Conservation (phyloP, 2,797 vertebrate species). For the Syndactyla subalaris region DNA sequence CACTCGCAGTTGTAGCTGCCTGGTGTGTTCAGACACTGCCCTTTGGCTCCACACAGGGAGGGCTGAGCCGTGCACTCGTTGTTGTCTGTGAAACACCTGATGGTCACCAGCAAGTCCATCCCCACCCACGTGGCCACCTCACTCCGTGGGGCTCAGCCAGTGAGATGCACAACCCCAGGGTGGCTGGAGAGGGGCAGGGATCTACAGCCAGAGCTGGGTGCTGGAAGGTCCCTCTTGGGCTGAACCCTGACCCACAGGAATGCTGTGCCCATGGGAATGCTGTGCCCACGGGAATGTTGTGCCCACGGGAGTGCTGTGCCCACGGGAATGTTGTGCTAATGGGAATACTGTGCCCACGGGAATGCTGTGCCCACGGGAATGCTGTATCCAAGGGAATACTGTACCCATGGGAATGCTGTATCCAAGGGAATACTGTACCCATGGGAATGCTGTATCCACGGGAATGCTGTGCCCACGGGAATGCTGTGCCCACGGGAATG, state of each 20-base stretch:
- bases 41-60: conserved; percentile 77
- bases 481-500: no score
- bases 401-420: no score
- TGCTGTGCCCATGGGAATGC: no score
- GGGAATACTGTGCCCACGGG: no score
- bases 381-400: no score
- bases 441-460: no score
- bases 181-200: background rate
- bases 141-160: accelerated
- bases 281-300: no score
- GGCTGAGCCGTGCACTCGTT: conserved; percentile 83
- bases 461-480: no score
- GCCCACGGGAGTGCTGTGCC: no score
- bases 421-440: no score
- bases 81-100: conserved; percentile 74
- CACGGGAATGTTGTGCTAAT: no score
- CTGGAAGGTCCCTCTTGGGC: background rate
- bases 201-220: background rate
- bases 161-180: background rate
- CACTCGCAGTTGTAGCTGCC: conserved; percentile 91
- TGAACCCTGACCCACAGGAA: background rate
- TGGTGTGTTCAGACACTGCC: conserved; percentile 80
- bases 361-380: background rate
- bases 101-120: background rate
- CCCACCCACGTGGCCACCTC: background rate